phyloP scores from a whole-genome alignment of 2,113 vertebrate genomes.

The Gorsachius goisagi region DNA sequence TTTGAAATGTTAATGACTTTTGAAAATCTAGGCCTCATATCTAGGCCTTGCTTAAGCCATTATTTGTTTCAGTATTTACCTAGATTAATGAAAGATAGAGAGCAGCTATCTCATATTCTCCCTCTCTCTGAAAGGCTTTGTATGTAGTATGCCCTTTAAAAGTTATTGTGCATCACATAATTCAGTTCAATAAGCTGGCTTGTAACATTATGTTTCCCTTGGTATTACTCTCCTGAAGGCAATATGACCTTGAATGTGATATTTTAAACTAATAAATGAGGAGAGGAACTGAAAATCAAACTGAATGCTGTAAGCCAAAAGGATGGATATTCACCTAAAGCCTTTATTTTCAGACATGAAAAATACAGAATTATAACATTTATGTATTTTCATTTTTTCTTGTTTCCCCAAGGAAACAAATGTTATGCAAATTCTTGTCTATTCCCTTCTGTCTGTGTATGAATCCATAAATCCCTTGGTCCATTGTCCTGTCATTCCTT shows the following conservation, averaged over 20 bases:
- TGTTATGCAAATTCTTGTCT: background rate
- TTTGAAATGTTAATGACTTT: background rate
- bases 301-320: background rate
- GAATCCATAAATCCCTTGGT: background rate
- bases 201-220: slow-evolving; percentile 4
- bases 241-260: slow-evolving; percentile 15
- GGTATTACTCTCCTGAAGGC: slow-evolving; percentile 29
- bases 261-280: slow-evolving; percentile 47
- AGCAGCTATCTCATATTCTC: background rate
- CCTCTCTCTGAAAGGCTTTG: background rate
- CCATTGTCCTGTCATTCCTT: background rate
- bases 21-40: background rate
- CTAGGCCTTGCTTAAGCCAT: background rate
- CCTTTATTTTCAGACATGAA: background rate
- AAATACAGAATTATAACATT: background rate
- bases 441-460: background rate
- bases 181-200: slow-evolving; percentile 43
- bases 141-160: slow-evolving; percentile 28
- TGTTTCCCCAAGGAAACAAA: background rate
- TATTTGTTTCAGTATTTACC: slow-evolving; percentile 18
- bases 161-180: slow-evolving; percentile 13
- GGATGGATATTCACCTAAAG: background rate
- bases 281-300: background rate
- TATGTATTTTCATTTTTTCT: background rate
- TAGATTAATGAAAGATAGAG: background rate